These are phyloP conservation scores for Picus viridis DNA, from an alignment of 2,797 vertebrate genomes.

Conservation along the genomic window DNA sequence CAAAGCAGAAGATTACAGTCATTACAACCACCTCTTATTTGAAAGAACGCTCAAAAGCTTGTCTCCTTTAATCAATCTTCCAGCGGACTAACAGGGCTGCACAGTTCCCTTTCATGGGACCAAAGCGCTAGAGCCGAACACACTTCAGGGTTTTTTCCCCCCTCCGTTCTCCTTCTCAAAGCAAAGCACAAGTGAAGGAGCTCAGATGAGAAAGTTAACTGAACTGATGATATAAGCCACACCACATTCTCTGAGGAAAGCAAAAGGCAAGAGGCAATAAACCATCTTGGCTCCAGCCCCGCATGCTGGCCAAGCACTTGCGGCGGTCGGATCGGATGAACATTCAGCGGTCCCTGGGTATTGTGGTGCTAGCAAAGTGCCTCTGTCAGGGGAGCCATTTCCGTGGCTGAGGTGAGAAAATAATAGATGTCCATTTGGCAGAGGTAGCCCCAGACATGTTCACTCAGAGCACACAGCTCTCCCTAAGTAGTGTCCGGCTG, in stretches of 20 bases:
- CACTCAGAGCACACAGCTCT: conserved; percentile 10
- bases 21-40: conserved; percentile 62
- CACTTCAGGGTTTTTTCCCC: background rate
- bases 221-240: background rate
- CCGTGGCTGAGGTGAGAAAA: conserved; percentile 50
- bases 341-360: conserved; percentile 54
- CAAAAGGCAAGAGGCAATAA: conserved; percentile 29
- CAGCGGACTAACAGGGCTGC: conserved; percentile 41
- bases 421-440: conserved; percentile 56
- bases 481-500: background rate
- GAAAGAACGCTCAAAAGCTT: conserved; percentile 72
- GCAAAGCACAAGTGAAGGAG: conserved; percentile 22
- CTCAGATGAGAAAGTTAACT: background rate
- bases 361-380: conserved; percentile 49
- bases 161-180: conserved; percentile 36
- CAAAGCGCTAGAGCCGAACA: conserved; percentile 21
- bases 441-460: conserved; percentile 20
- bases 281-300: conserved; percentile 1
- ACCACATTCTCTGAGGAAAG: background rate
- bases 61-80: conserved; percentile 70
- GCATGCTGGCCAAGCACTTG: conserved; percentile 34
- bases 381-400: conserved; percentile 41
- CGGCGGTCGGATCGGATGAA: conserved; percentile 29
- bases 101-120: conserved; percentile 69
- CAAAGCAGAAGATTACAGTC: conserved; percentile 53